Percentiles rank a stretch among this genome's conserved stretches.
phyloP scores from a whole-genome alignment of 1,140 invertebrate species.

The Drosophila hydei region DNA sequence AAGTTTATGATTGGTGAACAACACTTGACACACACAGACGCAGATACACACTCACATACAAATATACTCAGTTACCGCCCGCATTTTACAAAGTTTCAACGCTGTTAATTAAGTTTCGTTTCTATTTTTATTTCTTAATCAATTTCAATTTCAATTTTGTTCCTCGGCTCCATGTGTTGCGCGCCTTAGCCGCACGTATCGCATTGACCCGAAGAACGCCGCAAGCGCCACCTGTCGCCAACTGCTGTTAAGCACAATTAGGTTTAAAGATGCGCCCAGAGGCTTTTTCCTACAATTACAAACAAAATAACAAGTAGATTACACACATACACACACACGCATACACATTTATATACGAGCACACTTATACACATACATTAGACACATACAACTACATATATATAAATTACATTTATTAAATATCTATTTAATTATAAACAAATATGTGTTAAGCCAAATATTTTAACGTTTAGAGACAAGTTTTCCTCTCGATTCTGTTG shows the following conservation, averaged over 20 bases:
- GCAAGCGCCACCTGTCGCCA: slow-evolving; percentile 50
- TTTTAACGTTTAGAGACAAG: slow-evolving; percentile 64
- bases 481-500: slow-evolving; percentile 24
- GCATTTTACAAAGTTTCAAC: slow-evolving; percentile 51
- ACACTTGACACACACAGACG: slow-evolving; percentile 15
- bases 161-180: slow-evolving; percentile 67
- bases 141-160: slow-evolving; percentile 34
- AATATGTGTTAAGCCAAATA: slow-evolving; percentile 80
- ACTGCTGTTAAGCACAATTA: slow-evolving; percentile 75
- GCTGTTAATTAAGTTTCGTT: slow-evolving; percentile 20
- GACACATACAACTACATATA: slow-evolving; percentile 52
- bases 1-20: slow-evolving; percentile 65
- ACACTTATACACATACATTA: slow-evolving; percentile 7
- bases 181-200: slow-evolving; percentile 20
- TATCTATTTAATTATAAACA: slow-evolving; percentile 76
- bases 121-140: slow-evolving; percentile 13
- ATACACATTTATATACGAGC: slow-evolving; percentile 23
- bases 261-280: slow-evolving; percentile 79
- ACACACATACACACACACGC: slow-evolving; percentile 36
- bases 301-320: slow-evolving; percentile 24
- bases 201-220: slow-evolving; percentile 66
- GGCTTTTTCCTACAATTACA: slow-evolving; percentile 76
- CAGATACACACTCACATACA: background rate
- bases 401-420: slow-evolving; percentile 70
- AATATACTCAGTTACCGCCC: slow-evolving; percentile 17